phyloP scores from a whole-genome alignment of 1,140 invertebrate genomes.

The Pseudoatta argentina region DNA sequence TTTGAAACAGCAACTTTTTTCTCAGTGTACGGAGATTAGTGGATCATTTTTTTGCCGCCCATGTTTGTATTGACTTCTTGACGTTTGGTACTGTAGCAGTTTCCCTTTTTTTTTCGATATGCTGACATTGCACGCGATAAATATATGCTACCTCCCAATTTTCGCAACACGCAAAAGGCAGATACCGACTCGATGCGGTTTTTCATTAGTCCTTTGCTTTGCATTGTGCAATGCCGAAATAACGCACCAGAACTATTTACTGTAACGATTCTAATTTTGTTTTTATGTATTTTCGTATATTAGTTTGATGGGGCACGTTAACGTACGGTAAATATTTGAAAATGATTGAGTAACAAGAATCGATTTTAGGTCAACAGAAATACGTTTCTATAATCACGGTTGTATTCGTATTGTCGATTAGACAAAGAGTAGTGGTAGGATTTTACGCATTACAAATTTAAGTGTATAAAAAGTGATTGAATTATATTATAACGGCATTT shows the following conservation, averaged over 20 bases:
- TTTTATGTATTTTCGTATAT: not conserved
- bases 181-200: not conserved
- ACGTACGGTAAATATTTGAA: not conserved
- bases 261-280: not conserved
- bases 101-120: not conserved
- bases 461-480: not conserved
- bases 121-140: not conserved
- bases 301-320: not conserved
- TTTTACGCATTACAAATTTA: too few relatives aligned
- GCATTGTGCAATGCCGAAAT: constrained; percentile 22
- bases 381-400: not conserved
- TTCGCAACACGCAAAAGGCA: constrained; percentile 3
- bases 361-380: not conserved
- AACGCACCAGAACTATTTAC: not conserved
- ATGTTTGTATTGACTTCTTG: not conserved
- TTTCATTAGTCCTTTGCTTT: constrained; percentile 2
- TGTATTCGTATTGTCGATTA: not conserved
- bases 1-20: too few relatives aligned
- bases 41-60: not conserved
- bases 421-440: not conserved
- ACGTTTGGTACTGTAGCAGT: not conserved
- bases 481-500: not conserved
- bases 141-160: constrained; percentile 15
- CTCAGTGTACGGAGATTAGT: not conserved
- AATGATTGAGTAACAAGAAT: not conserved